These are phyloP conservation scores for Synanceia verrucosa DNA, from an alignment of 2,797 vertebrate genomes.

Conservation along the genomic window DNA sequence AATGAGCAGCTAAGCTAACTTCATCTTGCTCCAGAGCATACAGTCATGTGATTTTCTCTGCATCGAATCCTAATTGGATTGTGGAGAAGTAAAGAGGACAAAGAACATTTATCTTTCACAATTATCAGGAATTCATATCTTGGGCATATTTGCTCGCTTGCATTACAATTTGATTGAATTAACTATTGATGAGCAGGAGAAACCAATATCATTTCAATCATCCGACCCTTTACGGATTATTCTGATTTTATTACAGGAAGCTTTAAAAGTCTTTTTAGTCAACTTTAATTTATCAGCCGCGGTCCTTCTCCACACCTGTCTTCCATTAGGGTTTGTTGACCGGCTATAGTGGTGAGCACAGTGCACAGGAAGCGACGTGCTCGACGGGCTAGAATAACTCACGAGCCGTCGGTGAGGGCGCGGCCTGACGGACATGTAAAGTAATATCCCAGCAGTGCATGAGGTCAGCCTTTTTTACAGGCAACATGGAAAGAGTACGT, in stretches of 20 bases:
- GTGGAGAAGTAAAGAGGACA: constrained; percentile 67
- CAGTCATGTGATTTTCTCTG: constrained; percentile 65
- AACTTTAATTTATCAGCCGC: background rate
- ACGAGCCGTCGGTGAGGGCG: constrained; percentile 40
- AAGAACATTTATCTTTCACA: constrained; percentile 69
- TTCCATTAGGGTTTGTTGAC: constrained; percentile 61
- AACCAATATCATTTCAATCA: constrained; percentile 49
- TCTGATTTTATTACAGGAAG: constrained; percentile 26
- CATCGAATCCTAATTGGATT: constrained; percentile 74
- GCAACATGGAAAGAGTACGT: constrained; percentile 65
- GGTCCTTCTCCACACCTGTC: constrained; percentile 57
- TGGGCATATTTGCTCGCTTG: constrained; percentile 70
- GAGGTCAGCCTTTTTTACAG: constrained; percentile 67
- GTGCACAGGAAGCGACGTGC: constrained; percentile 50
- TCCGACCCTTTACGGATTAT: constrained; percentile 26
- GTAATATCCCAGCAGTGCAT: constrained; percentile 69
- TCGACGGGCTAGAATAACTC: constrained; percentile 35
- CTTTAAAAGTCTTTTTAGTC: constrained; percentile 26
- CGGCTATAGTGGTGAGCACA: constrained; percentile 31
- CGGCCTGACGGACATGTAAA: constrained; percentile 61
- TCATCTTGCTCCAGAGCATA: constrained; percentile 63
- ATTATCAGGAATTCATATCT: constrained; percentile 70
- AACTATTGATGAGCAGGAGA: constrained; percentile 71
- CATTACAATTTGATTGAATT: constrained; percentile 67
- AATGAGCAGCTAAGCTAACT: constrained; percentile 77